Base-by-base conservation (phyloP, 2,888 invertebrate genomes). In the Morpho helenor region DNA sequence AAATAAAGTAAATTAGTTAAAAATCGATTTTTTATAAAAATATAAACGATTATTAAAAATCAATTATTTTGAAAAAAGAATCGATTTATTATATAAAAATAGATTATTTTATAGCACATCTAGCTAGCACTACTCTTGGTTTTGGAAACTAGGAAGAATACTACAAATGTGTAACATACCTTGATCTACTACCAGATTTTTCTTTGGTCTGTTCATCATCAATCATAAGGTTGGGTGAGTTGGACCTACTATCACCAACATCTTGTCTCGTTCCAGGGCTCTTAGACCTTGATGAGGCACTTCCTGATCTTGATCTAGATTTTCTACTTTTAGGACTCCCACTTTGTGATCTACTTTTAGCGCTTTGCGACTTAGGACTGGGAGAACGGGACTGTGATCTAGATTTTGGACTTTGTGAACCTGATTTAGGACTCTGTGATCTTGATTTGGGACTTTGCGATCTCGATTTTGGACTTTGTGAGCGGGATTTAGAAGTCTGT, bases 201-300 rank as follows among this genome's bases (percentile, higher is more conserved):
- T 78, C 81, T 50, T 86, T 86, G 22, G 70, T 73, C 44, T 77
- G 74, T n/a, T 73, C 83, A 79, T 90, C 91, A 73, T 91, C 91
- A 68, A 91, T 91, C 88, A 91, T 91, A 8, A 91, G 80, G 67
- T 89, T 88, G 0, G 92, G 91, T 1, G 92, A 90, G 61, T 91
- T 91, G 1, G 92, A 92, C 56, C 90, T 75, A 63, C 91, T 91
- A 55, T 90, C 91, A 42, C 81, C 80, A 0, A 74, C 78, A 67
- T 83, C 80, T 40, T 79, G 82, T 52, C 77, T 75, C 2, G 72
- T 72, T 7, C 68, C 78, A 3, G 84, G 84, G 64, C 86, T 85
- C 58, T 84, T 82, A 4, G 86, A 82, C 55, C 77, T 76, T 23
- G 84, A 82, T 0, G 83, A 77, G 0, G 73, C 78, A 73, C 86